Conservation (phyloP, 2,797 vertebrate species). For the Danio choprae region DNA sequence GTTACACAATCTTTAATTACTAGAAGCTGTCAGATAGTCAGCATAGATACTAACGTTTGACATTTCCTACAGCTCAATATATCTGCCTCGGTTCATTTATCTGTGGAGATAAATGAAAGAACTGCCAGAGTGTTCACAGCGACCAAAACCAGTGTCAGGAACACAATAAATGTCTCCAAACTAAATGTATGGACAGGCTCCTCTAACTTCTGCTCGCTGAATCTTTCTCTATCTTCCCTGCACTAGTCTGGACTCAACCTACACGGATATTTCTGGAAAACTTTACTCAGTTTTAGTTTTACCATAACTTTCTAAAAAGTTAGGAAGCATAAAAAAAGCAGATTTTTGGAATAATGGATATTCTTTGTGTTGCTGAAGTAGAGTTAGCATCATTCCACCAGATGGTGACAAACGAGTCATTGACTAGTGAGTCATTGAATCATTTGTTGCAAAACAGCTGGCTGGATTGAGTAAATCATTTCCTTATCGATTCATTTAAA, state of each 20-base stretch:
- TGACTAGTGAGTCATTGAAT: no score
- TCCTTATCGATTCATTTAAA: no score
- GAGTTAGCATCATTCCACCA: no score
- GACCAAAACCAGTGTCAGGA: slow-evolving; percentile 39
- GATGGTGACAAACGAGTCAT: no score
- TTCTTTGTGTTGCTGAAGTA: no score
- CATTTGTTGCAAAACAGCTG: no score
- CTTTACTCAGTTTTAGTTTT: neutral
- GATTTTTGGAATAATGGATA: no score
- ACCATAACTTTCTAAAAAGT: neutral
- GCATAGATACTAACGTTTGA: slow-evolving; percentile 8
- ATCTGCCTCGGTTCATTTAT: slow-evolving; percentile 36
- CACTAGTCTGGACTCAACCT: neutral
- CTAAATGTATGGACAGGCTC: slow-evolving; percentile 40
- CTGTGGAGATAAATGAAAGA: slow-evolving; percentile 29
- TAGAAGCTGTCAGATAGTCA: slow-evolving; percentile 10
- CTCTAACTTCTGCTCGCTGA: neutral
- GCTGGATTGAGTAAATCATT: no score
- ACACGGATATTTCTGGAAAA: neutral
- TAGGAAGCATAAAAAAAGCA: neutral
- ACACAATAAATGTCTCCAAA: slow-evolving; percentile 46
- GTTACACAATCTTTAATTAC: slow-evolving; percentile 20
- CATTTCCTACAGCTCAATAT: slow-evolving; percentile 39
- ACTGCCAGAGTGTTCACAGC: slow-evolving; percentile 19
- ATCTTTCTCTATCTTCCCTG: neutral